These are phyloP conservation scores for Stenchaetothrips biformis DNA, from an alignment of 2,888 invertebrate species.

Conservation along the genomic window DNA sequence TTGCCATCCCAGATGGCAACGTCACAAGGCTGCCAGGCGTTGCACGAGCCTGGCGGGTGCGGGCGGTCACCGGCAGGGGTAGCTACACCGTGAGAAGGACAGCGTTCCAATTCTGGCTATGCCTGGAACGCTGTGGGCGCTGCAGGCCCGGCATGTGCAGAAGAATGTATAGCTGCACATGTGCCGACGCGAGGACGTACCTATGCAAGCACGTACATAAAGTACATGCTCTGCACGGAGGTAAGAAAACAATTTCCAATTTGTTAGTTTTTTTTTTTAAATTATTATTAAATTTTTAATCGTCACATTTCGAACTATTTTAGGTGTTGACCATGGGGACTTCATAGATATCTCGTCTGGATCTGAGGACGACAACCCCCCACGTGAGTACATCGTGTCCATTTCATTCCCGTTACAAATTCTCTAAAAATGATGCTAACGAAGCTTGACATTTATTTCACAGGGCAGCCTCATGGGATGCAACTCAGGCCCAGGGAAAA, in stretches of 20 bases:
- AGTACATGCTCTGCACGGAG: background rate
- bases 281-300: background rate
- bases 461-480: too few species aligned
- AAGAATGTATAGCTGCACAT: background rate
- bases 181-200: background rate
- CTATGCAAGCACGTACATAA: background rate
- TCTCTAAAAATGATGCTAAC: too few species aligned
- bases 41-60: too few species aligned
- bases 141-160: background rate
- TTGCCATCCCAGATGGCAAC: background rate
- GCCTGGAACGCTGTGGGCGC: background rate
- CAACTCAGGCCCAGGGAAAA: too few species aligned
- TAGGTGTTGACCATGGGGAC: background rate
- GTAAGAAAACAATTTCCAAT: too few species aligned
- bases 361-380: too few species aligned
- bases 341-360: too few species aligned
- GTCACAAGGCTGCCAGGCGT: background rate
- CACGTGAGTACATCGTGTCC: too few species aligned
- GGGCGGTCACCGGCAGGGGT: too few species aligned
- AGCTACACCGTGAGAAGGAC: background rate
- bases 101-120: background rate
- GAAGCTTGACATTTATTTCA: too few species aligned
- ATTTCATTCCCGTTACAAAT: too few species aligned
- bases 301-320: background rate
- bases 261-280: background rate